Conservation (phyloP, 2,888 invertebrate species). For the Drosophila greeni region DNA sequence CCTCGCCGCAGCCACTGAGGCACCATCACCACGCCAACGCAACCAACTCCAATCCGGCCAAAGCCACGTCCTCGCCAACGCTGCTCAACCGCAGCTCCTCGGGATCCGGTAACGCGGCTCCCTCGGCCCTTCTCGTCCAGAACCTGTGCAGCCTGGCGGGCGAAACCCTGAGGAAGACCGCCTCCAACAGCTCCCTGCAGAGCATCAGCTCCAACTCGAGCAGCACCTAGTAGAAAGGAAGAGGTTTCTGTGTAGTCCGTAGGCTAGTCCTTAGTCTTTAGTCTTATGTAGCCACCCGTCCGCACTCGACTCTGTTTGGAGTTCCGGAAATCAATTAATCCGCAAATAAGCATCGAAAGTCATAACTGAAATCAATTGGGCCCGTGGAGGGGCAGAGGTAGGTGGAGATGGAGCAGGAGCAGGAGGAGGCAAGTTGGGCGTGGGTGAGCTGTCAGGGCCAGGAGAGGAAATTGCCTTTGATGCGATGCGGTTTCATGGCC, state of each 20-base stretch:
- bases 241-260: constrained; percentile 62
- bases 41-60: constrained; percentile 52
- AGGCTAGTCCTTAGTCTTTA: constrained; percentile 48
- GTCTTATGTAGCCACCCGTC: constrained; percentile 16
- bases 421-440: background rate
- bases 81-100: constrained; percentile 26
- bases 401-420: background rate
- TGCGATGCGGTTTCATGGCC: constrained; percentile 35
- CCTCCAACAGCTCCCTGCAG: constrained; percentile 75
- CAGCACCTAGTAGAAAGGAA: constrained; percentile 62
- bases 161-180: constrained; percentile 61
- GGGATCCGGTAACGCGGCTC: constrained; percentile 43
- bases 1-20: constrained; percentile 81
- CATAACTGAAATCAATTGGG: constrained; percentile 43
- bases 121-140: constrained; percentile 73
- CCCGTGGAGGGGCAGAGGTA: background rate
- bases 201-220: constrained; percentile 75
- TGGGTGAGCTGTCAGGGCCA: constrained; percentile 28
- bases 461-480: constrained; percentile 30
- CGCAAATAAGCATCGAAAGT: constrained; percentile 28
- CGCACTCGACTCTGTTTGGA: background rate
- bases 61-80: constrained; percentile 62
- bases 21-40: constrained; percentile 65
- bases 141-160: constrained; percentile 55
- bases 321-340: constrained; percentile 32